A percentile compares a stretch with the other conserved stretches of the same genome.
phyloP scores from a whole-genome alignment of 2,888 invertebrate genomes.

The Chironomus tentans region DNA sequence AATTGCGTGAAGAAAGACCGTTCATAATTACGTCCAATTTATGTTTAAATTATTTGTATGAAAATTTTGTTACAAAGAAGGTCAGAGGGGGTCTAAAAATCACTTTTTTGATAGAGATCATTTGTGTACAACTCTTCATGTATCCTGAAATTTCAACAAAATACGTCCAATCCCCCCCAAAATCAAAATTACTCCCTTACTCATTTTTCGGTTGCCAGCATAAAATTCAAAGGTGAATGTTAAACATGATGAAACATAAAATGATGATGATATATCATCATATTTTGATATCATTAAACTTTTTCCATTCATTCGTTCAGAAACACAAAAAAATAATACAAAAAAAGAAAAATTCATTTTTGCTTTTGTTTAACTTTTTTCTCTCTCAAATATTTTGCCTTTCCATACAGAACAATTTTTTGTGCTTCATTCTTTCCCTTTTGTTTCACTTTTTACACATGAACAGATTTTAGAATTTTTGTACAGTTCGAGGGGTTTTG shows the following conservation, averaged over 20 bases:
- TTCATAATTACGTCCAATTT: too few relatives aligned
- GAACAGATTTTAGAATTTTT: not conserved
- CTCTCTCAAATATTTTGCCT: not conserved
- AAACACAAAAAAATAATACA: not conserved
- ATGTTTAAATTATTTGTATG: too few relatives aligned
- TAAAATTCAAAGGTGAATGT: not conserved
- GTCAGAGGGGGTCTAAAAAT: too few relatives aligned
- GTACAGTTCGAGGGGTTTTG: too few relatives aligned
- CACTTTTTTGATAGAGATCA: too few relatives aligned
- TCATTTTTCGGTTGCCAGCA: not conserved
- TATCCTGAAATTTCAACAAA: too few relatives aligned
- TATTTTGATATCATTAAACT: constrained; percentile 13
- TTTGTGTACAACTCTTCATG: too few relatives aligned
- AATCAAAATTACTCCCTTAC: too few relatives aligned
- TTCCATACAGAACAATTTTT: not conserved
- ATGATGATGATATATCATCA: not conserved
- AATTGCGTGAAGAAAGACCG: too few relatives aligned
- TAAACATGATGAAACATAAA: not conserved
- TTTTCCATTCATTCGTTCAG: not conserved
- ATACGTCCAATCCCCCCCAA: too few relatives aligned
- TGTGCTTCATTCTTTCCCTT: not conserved
- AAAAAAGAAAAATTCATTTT: not conserved
- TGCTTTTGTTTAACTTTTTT: not conserved
- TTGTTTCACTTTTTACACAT: not conserved
- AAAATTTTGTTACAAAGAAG: too few relatives aligned